phyloP scores from a whole-genome alignment of 2,888 invertebrate genomes.

The Trachelus stipa region DNA sequence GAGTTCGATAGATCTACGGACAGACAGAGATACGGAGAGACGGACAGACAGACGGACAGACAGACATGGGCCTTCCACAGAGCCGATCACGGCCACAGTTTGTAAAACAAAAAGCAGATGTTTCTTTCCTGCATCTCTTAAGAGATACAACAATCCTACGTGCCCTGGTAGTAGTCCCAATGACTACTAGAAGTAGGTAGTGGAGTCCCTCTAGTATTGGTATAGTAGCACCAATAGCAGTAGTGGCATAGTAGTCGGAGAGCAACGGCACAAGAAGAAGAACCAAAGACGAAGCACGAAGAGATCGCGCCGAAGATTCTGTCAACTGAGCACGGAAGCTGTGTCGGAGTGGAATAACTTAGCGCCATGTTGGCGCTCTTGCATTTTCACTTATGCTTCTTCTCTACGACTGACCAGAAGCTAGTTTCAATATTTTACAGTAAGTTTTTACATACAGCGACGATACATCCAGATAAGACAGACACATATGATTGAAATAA shows the following conservation, averaged over 20 bases:
- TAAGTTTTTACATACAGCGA: background rate
- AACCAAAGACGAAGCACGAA: conserved; percentile 21
- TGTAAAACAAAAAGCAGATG: conserved; percentile 34
- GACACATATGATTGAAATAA: background rate
- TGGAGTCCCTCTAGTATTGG: background rate
- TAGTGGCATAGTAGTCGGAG: background rate
- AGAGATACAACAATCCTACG: background rate
- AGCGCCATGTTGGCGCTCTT: conserved; percentile 15
- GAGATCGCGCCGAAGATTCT: conserved; percentile 53
- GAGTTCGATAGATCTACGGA: conserved; percentile 45
- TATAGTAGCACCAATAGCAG: background rate
- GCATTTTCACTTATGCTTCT: background rate
- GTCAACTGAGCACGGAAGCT: conserved; percentile 51
- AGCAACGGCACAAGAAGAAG: background rate
- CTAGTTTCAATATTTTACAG: background rate
- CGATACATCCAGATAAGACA: background rate
- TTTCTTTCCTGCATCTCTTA: conserved; percentile 5
- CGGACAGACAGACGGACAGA: conserved; percentile 18
- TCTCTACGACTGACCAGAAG: conserved; percentile 2
- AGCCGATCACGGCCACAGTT: conserved; percentile 24
- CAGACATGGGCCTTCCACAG: conserved; percentile 13
- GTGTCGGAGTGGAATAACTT: conserved; percentile 34
- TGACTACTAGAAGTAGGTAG: background rate
- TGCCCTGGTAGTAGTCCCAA: background rate
- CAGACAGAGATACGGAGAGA: conserved; percentile 16